Percentiles rank a stretch among this genome's conserved stretches.
Evolutionary conservation across 1,140 invertebrate species (phyloP).

Genomic region (Drosophila rhopaloa): DNA sequence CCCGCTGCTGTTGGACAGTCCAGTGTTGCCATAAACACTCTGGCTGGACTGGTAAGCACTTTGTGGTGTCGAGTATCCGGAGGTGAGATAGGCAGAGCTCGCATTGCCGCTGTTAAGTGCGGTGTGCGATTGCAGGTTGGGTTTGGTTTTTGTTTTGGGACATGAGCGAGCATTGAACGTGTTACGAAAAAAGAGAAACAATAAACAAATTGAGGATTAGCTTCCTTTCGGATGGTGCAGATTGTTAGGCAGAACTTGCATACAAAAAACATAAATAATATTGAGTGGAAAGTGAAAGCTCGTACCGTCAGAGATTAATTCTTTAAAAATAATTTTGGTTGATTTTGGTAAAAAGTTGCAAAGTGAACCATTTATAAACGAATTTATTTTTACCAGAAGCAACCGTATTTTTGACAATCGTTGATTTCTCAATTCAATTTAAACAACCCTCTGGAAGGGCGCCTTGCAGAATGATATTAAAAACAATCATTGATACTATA

Average conservation of each 20-base stretch:
- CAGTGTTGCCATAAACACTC: conserved; percentile 84
- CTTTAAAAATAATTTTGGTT: not conserved
- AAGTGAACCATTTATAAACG: no score
- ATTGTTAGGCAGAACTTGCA: conserved; percentile 26
- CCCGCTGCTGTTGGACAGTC: conserved; percentile 83
- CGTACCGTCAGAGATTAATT: not conserved
- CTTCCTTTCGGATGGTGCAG: conserved; percentile 12
- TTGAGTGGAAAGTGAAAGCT: not conserved
- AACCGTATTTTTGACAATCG: no score
- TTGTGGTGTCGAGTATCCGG: conserved; percentile 82
- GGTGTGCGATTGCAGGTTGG: conserved; percentile 20
- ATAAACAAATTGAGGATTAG: conserved; percentile 29
- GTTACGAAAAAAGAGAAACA: conserved; percentile 36
- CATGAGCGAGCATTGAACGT: conserved; percentile 32
- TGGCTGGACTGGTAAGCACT: conserved; percentile 84
- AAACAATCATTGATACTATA: not conserved
- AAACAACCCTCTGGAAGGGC: not conserved
- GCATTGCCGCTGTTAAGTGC: conserved; percentile 76
- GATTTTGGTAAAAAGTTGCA: not conserved
- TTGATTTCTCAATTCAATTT: not conserved
- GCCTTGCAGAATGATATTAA: no score
- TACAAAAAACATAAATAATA: conserved; percentile 12
- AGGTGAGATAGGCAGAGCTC: conserved; percentile 83
- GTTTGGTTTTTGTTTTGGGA: conserved; percentile 8
- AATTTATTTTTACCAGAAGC: no score